Base-by-base conservation (phyloP, 2,888 invertebrate species). In the Blomia tropicalis region DNA sequence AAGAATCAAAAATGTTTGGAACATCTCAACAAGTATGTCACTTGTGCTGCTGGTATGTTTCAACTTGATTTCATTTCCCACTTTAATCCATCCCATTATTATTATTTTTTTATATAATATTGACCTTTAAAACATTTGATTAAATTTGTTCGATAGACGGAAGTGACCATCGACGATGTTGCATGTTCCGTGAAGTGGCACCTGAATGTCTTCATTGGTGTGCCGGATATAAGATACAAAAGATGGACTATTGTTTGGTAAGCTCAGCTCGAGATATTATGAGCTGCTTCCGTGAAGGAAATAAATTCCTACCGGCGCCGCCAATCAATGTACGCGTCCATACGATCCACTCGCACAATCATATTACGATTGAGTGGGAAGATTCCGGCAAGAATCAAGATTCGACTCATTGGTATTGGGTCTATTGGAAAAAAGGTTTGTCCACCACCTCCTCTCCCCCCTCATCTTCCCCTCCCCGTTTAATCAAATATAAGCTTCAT, bases 1-100 rank as follows among this genome's bases (percentile, higher is more conserved):
- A 83, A 85, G 74, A 79, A 82, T 51, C 83, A 85, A 0, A 83
- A 85, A 71, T 88, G 87, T 72, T 81, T 87, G 71, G 79, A 81
- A 65, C 87, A 87, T 74, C 84, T 87, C 71, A 83, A 86, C 72
- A 87, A 87, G 70, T 76, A 87, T 59, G 86, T 87, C 85, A 83
- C 82, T 70, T 88, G 88, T 70, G 87, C 87, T 0, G 84, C 87
- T 63, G 81, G 81, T 81, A 71, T 71, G 64, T 19, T 2, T 17
- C 36, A 36, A 11, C 36, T 31, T n/a, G 4, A 25, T 19, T 29
- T 19, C 17, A 41, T 25, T 41, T 41, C 5, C 17, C 19, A 19
- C 19, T 54, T 56, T 32, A 19, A 25, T 30, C 25, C 1, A 32
- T 30, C 23, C 22, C 22, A 11, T 56, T 30, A 27, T 19, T 22